phyloP scores from a whole-genome alignment of 2,888 invertebrate species.

The Gastracanthus pulcherrimus region DNA sequence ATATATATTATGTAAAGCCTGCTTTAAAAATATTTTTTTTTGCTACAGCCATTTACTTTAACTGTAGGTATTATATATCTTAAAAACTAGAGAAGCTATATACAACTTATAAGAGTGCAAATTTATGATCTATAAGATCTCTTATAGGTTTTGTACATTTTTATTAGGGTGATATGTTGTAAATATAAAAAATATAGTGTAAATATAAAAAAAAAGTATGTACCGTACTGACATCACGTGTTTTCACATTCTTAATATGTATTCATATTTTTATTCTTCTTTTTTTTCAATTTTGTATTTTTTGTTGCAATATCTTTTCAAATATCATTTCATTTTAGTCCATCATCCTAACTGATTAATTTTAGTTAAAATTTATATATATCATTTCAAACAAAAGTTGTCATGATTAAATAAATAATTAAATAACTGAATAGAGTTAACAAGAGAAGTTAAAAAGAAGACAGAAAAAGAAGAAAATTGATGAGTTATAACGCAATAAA shows the following conservation, averaged over 20 bases:
- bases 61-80: constrained; percentile 52
- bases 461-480: neutral
- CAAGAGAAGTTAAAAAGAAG: neutral
- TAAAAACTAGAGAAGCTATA: constrained; percentile 55
- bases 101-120: constrained; percentile 59
- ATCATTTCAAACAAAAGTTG: neutral
- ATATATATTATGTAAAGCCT: constrained; percentile 62
- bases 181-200: constrained; percentile 58
- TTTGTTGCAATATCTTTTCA: constrained; percentile 36
- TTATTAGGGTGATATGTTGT: constrained; percentile 57
- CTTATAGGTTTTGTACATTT: constrained; percentile 61
- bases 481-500: constrained; percentile 14
- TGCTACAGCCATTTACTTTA: constrained; percentile 55
- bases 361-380: neutral
- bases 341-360: constrained; percentile 7
- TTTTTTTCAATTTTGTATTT: constrained; percentile 48
- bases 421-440: neutral
- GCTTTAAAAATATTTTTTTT: constrained; percentile 62
- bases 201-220: constrained; percentile 57
- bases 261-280: constrained; percentile 29
- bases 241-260: constrained; percentile 45
- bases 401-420: neutral
- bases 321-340: constrained; percentile 31
- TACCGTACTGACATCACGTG: constrained; percentile 51
- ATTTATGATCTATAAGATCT: constrained; percentile 50